These are phyloP conservation scores for Ia io DNA, from an alignment of 2,113 vertebrate species.

Conservation along the genomic window DNA sequence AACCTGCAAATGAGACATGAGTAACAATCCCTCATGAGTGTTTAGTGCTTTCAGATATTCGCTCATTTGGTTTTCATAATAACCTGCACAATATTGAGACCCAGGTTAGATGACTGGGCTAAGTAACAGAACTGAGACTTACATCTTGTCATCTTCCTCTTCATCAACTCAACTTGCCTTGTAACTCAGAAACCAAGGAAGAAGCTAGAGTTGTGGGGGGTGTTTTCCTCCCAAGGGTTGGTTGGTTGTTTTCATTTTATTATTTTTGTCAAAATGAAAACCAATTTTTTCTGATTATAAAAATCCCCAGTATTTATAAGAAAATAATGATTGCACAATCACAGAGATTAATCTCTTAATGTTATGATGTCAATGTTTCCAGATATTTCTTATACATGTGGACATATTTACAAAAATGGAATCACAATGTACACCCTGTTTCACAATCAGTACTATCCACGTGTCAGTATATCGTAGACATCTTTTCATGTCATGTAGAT, in stretches of 20 bases:
- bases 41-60: background rate
- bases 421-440: background rate
- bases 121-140: background rate
- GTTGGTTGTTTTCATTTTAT: constrained; percentile 5
- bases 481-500: background rate
- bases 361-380: background rate
- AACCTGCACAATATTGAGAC: background rate
- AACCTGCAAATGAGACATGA: background rate
- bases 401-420: background rate
- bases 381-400: background rate
- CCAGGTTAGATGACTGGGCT: background rate
- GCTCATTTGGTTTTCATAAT: background rate
- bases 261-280: background rate
- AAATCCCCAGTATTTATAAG: background rate
- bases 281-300: background rate
- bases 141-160: background rate
- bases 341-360: background rate
- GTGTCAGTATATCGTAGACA: background rate
- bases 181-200: constrained; percentile 28
- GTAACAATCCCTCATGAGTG: background rate
- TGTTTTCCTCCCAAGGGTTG: background rate
- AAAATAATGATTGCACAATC: background rate
- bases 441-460: background rate
- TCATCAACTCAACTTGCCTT: background rate
- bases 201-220: background rate